Conservation (phyloP, 2,113 vertebrate species). For the Ondatra zibethicus region DNA sequence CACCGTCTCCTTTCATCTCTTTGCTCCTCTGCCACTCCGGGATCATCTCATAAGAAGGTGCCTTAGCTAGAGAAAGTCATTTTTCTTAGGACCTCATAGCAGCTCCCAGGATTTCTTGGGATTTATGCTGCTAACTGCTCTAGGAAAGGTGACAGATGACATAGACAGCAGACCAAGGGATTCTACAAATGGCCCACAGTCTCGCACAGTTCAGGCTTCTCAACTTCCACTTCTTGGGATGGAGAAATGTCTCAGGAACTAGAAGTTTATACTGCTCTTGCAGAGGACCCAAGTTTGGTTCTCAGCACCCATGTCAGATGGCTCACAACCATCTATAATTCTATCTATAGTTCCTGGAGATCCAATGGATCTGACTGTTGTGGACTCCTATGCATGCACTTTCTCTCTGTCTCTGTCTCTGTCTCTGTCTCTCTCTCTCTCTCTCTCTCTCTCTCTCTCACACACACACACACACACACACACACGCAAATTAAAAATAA, state of each 20-base stretch:
- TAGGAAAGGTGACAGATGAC: constrained; percentile 13
- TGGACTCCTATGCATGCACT: neutral
- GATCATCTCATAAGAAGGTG: neutral
- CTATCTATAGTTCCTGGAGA: neutral
- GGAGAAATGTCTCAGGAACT: neutral
- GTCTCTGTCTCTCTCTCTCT: too few species aligned
- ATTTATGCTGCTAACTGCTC: neutral
- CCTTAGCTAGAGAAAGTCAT: neutral
- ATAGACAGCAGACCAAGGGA: neutral
- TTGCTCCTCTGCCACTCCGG: neutral
- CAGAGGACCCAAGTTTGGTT: neutral
- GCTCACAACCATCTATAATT: neutral
- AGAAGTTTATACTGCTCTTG: neutral
- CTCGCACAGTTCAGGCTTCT: constrained; percentile 8
- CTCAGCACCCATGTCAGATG: neutral
- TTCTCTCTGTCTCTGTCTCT: too few species aligned
- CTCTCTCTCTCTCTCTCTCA: too few species aligned
- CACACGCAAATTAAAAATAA: too few species aligned
- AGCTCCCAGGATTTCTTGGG: neutral
- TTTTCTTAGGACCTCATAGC: neutral
- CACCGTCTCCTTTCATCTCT: neutral
- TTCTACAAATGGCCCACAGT: neutral
- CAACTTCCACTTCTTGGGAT: neutral
- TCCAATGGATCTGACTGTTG: neutral
- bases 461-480: neutral